Evolutionary conservation across 1,140 invertebrate genomes (phyloP).

Genomic region (Magallana gigas): DNA sequence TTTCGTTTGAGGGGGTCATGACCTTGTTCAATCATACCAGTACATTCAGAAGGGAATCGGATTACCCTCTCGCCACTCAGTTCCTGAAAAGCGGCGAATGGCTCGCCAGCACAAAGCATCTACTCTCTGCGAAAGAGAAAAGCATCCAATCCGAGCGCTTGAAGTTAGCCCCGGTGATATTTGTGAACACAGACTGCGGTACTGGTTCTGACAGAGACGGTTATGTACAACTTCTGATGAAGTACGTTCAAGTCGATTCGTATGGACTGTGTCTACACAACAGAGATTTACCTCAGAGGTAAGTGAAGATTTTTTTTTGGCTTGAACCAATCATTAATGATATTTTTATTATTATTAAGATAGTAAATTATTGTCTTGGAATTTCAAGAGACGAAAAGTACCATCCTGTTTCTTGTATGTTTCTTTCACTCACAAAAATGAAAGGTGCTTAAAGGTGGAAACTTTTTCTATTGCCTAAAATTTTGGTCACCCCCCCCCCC

Average conservation of each 20-base stretch:
- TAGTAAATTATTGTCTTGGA: no score
- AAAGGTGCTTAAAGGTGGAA: no score
- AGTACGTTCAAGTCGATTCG: slow-evolving; percentile 82
- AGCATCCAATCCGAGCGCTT: slow-evolving; percentile 79
- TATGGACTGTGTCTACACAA: slow-evolving; percentile 78
- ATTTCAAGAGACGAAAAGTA: no score
- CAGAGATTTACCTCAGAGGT: slow-evolving; percentile 85
- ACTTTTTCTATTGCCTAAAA: no score
- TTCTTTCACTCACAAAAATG: no score
- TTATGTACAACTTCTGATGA: slow-evolving; percentile 87
- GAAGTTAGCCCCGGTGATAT: slow-evolving; percentile 85
- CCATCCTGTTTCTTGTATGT: no score
- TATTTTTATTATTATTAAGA: no score
- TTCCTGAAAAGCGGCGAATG: slow-evolving; percentile 83
- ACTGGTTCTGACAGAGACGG: slow-evolving; percentile 87
- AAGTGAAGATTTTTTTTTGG: slow-evolving; percentile 56
- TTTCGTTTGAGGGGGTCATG: slow-evolving; percentile 81
- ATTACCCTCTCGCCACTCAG: slow-evolving; percentile 87
- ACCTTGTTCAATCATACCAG: slow-evolving; percentile 88
- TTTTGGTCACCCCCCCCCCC: no score
- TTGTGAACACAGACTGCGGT: slow-evolving; percentile 89
- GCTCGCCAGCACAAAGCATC: slow-evolving; percentile 80
- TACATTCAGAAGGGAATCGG: slow-evolving; percentile 88
- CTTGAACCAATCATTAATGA: no score
- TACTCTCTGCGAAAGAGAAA: slow-evolving; percentile 82